Evolutionary conservation across 2,797 vertebrate species (phyloP).

Genomic region (Petrocephalus sullivani): DNA sequence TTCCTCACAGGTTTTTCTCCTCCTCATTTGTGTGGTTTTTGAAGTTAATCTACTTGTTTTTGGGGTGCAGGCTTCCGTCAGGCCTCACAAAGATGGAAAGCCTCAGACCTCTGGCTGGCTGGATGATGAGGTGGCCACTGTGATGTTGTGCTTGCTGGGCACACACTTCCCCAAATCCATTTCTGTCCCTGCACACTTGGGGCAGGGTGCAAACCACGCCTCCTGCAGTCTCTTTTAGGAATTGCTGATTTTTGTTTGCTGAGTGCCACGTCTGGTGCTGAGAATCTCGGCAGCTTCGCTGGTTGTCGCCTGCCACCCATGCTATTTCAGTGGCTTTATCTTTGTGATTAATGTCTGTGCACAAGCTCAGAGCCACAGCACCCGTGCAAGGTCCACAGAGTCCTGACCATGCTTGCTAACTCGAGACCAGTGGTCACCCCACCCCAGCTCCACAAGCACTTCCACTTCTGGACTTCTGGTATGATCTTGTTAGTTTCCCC

Average conservation of each 20-base stretch:
- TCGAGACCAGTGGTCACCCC: not conserved
- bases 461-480: not conserved
- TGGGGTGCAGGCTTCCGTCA: not conserved
- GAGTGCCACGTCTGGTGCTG: not conserved
- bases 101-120: not conserved
- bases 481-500: not conserved
- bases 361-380: not conserved
- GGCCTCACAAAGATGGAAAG: too few relatives aligned
- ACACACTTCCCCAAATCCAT: not conserved
- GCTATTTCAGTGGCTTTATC: not conserved
- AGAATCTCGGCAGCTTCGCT: not conserved
- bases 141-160: not conserved
- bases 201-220: too few relatives aligned
- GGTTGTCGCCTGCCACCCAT: not conserved
- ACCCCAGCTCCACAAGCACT: not conserved
- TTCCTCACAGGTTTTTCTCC: not conserved
- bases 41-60: slow-evolving; percentile 1
- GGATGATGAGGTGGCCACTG: not conserved
- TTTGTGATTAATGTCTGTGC: not conserved
- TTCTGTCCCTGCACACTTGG: not conserved
- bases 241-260: not conserved
- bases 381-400: not conserved
- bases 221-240: not conserved
- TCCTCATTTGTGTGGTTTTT: not conserved
- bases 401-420: not conserved